Percentiles rank a stretch among this genome's conserved stretches.
phyloP scores from a whole-genome alignment of 2,888 invertebrate species.

The Conops quadrifasciatus region DNA sequence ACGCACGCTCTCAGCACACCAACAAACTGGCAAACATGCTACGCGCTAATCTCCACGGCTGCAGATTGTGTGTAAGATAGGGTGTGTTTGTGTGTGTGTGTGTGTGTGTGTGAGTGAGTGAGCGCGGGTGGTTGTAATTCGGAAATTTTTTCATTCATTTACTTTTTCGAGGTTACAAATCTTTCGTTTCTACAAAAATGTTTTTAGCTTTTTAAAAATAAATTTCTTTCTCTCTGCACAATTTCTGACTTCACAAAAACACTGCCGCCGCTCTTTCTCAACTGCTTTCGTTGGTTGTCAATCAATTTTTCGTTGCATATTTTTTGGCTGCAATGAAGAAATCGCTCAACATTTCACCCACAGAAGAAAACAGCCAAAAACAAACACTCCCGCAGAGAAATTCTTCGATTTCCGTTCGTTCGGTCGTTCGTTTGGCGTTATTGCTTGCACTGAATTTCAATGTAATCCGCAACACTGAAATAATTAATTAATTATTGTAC shows the following conservation, averaged over 20 bases:
- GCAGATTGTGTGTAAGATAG: too few species aligned
- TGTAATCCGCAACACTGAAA: background rate
- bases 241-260: background rate
- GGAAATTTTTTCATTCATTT: constrained; percentile 58
- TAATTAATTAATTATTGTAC: constrained; percentile 26
- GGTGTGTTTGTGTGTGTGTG: too few species aligned
- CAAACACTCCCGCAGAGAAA: background rate
- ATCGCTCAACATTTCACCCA: background rate
- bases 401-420: constrained; percentile 6
- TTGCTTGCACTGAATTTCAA: too few species aligned
- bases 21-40: too few species aligned
- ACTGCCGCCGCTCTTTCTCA: background rate
- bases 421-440: constrained; percentile 9
- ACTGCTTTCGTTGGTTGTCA: constrained; percentile 1
- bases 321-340: constrained; percentile 34
- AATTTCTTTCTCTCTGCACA: background rate
- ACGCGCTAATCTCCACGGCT: constrained; percentile 18
- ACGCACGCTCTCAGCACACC: constrained; percentile 26
- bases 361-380: constrained; percentile 28
- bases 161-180: constrained; percentile 22
- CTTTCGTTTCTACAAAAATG: constrained; percentile 4
- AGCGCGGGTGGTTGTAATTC: constrained; percentile 33
- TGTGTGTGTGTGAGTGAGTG: constrained; percentile 24
- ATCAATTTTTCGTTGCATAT: constrained; percentile 16
- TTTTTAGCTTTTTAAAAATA: background rate